Percentiles rank a stretch among this genome's conserved stretches.
phyloP scores from a whole-genome alignment of 2,888 invertebrate genomes.

The Macaria liturata region DNA sequence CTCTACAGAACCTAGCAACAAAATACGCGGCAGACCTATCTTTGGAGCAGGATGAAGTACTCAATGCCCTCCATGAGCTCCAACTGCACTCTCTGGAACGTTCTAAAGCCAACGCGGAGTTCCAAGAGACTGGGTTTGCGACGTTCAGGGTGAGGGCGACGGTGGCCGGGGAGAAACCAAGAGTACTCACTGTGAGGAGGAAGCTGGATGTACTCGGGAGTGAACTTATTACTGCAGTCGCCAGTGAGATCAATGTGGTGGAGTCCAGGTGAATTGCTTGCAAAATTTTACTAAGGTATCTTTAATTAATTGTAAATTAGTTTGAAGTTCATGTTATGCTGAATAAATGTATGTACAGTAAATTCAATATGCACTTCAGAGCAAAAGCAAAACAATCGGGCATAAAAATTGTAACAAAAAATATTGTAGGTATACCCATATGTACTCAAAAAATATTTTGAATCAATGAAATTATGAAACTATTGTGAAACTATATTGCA shows the following conservation, averaged over 20 bases:
- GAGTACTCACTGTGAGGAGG: constrained; percentile 80
- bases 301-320: too few species aligned
- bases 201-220: constrained; percentile 77
- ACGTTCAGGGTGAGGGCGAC: constrained; percentile 87
- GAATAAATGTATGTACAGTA: too few species aligned
- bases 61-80: constrained; percentile 83
- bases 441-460: too few species aligned
- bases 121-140: constrained; percentile 88
- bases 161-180: constrained; percentile 75
- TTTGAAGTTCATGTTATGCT: too few species aligned
- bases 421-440: too few species aligned
- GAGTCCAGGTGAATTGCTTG: constrained; percentile 60
- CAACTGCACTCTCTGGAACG: constrained; percentile 88
- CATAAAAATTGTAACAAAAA: too few species aligned
- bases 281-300: too few species aligned
- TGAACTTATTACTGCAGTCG: constrained; percentile 81
- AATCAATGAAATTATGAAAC: too few species aligned
- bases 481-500: too few species aligned
- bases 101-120: constrained; percentile 87
- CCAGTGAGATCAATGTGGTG: constrained; percentile 67
- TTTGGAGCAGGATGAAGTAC: constrained; percentile 75
- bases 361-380: too few species aligned
- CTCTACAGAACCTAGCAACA: constrained; percentile 83
- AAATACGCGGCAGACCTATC: constrained; percentile 83
- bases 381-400: too few species aligned